These are phyloP conservation scores for Eutolmus rufibarbis DNA, from an alignment of 2,888 invertebrate species.

Conservation along the genomic window DNA sequence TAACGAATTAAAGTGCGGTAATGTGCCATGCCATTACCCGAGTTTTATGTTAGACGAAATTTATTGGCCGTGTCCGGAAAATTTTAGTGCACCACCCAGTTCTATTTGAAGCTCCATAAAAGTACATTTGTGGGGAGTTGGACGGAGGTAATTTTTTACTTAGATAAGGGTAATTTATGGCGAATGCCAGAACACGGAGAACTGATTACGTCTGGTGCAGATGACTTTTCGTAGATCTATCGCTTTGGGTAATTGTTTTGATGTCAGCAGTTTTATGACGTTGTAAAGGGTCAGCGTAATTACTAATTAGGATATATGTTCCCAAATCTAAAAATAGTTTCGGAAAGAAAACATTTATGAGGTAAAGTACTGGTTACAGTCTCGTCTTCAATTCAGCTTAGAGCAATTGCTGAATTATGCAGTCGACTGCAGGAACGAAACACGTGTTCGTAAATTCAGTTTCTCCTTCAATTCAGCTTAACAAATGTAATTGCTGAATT, in stretches of 20 bases:
- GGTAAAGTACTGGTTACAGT: too few relatives aligned
- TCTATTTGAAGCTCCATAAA: background rate
- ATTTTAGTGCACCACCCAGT: background rate
- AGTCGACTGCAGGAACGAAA: background rate
- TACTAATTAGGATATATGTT: background rate
- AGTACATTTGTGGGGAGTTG: background rate
- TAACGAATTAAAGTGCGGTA: background rate
- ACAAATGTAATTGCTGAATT: background rate
- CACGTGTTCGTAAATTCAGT: background rate
- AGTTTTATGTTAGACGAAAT: slow-evolving; percentile 8
- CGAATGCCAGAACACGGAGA: background rate
- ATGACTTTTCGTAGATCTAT: background rate
- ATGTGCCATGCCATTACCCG: slow-evolving; percentile 10
- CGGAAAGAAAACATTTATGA: background rate
- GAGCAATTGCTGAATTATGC: background rate
- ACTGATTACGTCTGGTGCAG: background rate
- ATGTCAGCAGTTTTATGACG: background rate
- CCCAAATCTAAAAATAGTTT: background rate
- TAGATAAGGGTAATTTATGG: slow-evolving; percentile 6
- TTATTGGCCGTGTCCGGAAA: slow-evolving; percentile 10
- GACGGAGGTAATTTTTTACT: background rate
- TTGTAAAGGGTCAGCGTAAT: background rate
- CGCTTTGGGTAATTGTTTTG: background rate
- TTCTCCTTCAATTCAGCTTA: background rate
- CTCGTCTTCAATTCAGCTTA: background rate